A percentile compares a stretch with the other conserved stretches of the same genome.
Evolutionary conservation across 2,888 invertebrate genomes (phyloP).

Genomic region (Drosophila atroscutellata): DNA sequence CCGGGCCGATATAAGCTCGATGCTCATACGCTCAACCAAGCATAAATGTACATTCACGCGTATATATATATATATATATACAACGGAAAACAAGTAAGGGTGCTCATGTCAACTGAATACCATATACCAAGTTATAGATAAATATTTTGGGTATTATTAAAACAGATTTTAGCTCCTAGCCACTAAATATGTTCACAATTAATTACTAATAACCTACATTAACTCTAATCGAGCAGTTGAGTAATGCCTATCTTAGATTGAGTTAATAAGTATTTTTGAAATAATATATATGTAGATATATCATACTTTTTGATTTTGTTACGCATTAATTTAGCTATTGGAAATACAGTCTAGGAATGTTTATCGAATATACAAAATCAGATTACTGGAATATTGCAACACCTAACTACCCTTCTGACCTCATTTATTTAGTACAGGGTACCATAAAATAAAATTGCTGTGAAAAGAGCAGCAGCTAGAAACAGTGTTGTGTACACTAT

Average conservation of each 20-base stretch:
- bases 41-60: conserved; percentile 1
- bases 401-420: not conserved
- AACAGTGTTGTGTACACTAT: not conserved
- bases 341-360: not conserved
- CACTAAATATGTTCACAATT: not conserved
- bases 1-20: conserved; percentile 18
- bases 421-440: conserved; percentile 3
- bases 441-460: conserved; percentile 1
- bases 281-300: not conserved
- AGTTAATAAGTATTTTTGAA: not conserved
- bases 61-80: not conserved
- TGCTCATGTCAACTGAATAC: not conserved
- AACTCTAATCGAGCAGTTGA: not conserved
- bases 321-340: not conserved
- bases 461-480: not conserved
- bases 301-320: not conserved
- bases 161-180: not conserved
- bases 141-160: not conserved
- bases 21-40: conserved; percentile 8
- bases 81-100: not conserved
- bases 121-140: not conserved
- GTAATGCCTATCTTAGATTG: not conserved
- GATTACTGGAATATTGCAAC: not conserved
- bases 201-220: not conserved
- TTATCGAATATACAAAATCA: not conserved